phyloP scores from a whole-genome alignment of 2,113 vertebrate species.

The Eclectus roratus region DNA sequence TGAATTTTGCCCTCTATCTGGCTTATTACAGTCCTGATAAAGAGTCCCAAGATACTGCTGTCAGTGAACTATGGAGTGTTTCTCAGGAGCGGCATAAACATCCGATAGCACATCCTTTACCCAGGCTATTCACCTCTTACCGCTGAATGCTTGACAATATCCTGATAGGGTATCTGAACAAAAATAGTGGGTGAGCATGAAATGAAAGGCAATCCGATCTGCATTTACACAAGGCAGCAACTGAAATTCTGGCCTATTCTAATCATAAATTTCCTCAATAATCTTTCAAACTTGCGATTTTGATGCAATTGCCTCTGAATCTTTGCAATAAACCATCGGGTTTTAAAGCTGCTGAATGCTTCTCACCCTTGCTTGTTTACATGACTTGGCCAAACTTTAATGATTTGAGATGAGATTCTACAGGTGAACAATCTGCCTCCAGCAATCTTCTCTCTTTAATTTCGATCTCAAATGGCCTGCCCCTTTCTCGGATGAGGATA shows the following conservation, averaged over 20 bases:
- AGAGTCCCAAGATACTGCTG: neutral
- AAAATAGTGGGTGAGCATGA: neutral
- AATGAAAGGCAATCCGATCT: neutral
- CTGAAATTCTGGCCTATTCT: neutral
- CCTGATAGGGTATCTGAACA: neutral
- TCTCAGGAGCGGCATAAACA: neutral
- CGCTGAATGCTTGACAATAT: neutral
- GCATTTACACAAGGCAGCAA: neutral
- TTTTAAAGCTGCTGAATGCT: neutral
- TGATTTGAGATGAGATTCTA: constrained; percentile 52
- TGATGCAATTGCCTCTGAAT: neutral
- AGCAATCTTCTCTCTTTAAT: neutral
- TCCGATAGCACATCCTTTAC: constrained; percentile 12
- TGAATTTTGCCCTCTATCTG: constrained; percentile 18
- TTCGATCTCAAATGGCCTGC: neutral
- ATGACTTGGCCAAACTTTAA: constrained; percentile 33
- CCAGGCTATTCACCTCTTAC: neutral
- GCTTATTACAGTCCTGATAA: neutral
- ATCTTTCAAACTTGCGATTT: neutral
- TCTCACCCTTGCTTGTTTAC: neutral
- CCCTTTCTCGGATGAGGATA: neutral
- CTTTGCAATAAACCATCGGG: neutral
- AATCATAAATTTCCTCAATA: neutral
- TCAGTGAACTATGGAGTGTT: constrained; percentile 34
- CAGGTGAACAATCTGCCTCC: constrained; percentile 21